Conservation (phyloP, 2,888 invertebrate species). For the Caenorhabditis macrosperma region DNA sequence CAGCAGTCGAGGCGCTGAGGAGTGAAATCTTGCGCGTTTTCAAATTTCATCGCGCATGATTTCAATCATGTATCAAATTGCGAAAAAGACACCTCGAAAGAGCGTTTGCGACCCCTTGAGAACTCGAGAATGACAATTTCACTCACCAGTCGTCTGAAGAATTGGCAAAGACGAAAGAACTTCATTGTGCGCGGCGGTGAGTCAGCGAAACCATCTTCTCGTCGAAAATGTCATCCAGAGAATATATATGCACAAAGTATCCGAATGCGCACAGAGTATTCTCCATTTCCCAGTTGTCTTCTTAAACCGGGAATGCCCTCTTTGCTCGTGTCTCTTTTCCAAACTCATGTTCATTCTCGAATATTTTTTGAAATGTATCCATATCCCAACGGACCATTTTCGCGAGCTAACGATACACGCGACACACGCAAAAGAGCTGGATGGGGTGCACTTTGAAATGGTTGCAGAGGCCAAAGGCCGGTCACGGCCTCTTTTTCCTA, state of each 20-base stretch:
- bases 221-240: conserved; percentile 30
- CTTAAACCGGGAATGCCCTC: conserved; percentile 54
- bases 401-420: conserved; percentile 46
- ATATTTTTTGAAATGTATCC: conserved; percentile 32
- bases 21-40: conserved; percentile 51
- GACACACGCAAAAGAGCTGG: conserved; percentile 29
- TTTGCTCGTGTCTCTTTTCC: conserved; percentile 41
- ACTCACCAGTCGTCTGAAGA: conserved; percentile 48
- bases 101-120: background rate
- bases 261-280: conserved; percentile 15
- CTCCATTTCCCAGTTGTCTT: conserved; percentile 23
- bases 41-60: conserved; percentile 53
- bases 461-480: conserved; percentile 22
- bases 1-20: background rate
- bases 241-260: conserved; percentile 33
- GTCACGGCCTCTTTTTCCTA: conserved; percentile 4
- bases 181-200: conserved; percentile 39
- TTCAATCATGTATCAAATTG: conserved; percentile 45
- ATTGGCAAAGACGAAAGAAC: conserved; percentile 36
- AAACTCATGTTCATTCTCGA: conserved; percentile 26
- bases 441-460: conserved; percentile 27
- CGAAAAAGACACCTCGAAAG: conserved; percentile 14
- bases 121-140: background rate
- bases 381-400: conserved; percentile 49
- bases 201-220: conserved; percentile 18